These are phyloP conservation scores for Brachypteracias leptosomus DNA, from an alignment of 2,113 vertebrate genomes.

Conservation along the genomic window DNA sequence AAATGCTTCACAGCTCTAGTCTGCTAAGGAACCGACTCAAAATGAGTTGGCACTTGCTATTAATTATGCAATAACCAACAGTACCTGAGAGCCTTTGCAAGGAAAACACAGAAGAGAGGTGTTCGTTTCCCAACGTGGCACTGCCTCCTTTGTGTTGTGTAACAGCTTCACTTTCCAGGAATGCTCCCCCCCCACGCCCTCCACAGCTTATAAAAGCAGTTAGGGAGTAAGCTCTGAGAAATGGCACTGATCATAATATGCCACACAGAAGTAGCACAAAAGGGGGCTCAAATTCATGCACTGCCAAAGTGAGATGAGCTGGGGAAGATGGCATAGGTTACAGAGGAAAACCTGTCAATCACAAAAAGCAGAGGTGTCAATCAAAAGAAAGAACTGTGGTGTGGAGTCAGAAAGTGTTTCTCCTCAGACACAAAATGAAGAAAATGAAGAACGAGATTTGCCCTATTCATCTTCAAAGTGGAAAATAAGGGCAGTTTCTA, in stretches of 20 bases:
- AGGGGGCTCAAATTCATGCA: background rate
- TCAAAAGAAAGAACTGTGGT: background rate
- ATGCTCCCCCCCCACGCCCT: background rate
- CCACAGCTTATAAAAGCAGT: background rate
- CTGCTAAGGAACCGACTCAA: background rate
- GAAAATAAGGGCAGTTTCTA: background rate
- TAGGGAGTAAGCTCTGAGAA: background rate
- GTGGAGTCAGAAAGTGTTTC: background rate
- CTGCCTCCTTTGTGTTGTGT: background rate
- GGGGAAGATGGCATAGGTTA: background rate
- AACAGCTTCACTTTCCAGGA: background rate
- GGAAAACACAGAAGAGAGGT: background rate
- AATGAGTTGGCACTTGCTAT: background rate
- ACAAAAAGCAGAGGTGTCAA: background rate
- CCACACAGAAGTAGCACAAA: slow-evolving; percentile 14
- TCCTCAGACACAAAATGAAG: background rate
- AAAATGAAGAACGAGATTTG: background rate
- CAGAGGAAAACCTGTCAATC: slow-evolving; percentile 29
- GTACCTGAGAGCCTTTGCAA: background rate
- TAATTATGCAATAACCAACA: background rate
- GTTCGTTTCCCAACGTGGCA: background rate
- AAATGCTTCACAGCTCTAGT: background rate
- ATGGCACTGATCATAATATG: slow-evolving; percentile 30
- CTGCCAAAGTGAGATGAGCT: slow-evolving; percentile 11
- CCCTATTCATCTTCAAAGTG: background rate